Base-by-base conservation (phyloP, 2,888 invertebrate genomes). In the Hedychridium roseum region DNA sequence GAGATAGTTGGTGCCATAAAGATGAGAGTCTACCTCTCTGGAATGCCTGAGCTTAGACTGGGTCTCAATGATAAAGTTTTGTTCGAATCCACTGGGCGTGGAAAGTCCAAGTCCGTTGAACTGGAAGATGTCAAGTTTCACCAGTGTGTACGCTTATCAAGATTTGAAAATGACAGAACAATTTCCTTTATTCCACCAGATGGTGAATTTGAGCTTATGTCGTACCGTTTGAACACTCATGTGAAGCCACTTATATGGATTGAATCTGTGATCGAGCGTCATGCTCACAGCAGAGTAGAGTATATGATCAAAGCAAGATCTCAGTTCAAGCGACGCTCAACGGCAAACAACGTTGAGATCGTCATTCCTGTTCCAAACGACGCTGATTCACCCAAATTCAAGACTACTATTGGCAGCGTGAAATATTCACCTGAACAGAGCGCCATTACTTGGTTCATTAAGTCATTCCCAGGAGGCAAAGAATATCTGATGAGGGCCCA, bases 251-350 rank as follows among this genome's bases (percentile, higher is more conserved):
- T 98, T 54, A 97, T 98, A 73, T 98, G 98, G 98, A 97, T 99
- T 52, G 98, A 99, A 79, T 97, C 97, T 3, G 95, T 97, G 1
- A 97, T 98, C 71, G 98, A 98, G 76, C 86, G 97, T 15, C 97
- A 98, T 81, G 94, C 92, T 7, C 97, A 98, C 79, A 97, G 97
- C 46, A 85, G 98, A 57, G 97, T 99, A 6, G 98, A 98, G 73
- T 98, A 96, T 79, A 98, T 98, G 97, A 95, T 98, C 45, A 98
- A 98, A 81, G 98, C 98, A 0, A 95, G 97, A 80, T 96, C 96
- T 20, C 98, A 98, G 80, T 99, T 98, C 79, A 98, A 98, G 76
- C 85, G 97, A 23, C 86, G 97, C 36, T 97, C 97, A 0, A 98
- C 97, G 0, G 98, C 98, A 1, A 99, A 99, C 76, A 97, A 98